These are phyloP conservation scores for Sisyra terminalis DNA, from an alignment of 2,888 invertebrate genomes.

Conservation along the genomic window DNA sequence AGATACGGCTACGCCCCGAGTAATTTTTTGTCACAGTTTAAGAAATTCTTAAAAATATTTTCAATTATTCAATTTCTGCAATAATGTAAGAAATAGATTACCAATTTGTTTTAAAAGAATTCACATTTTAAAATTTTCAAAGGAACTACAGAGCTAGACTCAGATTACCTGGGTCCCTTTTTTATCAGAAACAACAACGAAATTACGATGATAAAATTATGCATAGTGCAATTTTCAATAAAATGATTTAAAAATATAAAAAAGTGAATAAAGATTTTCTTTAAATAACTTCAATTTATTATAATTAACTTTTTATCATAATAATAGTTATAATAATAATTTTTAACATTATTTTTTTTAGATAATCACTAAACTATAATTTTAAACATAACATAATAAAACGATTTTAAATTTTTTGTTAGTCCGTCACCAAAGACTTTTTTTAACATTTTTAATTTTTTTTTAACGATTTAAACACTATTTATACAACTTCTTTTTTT, in stretches of 20 bases:
- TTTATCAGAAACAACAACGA: too few relatives aligned
- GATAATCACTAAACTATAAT: conserved; percentile 7
- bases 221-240: background rate
- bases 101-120: too few relatives aligned
- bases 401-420: conserved; percentile 16
- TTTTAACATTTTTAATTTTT: background rate
- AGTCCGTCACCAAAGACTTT: conserved; percentile 26
- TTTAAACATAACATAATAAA: conserved; percentile 2
- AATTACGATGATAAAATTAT: too few relatives aligned
- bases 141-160: too few relatives aligned
- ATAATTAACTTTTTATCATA: background rate
- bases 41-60: too few relatives aligned
- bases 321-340: conserved; percentile 2
- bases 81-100: too few relatives aligned
- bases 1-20: too few relatives aligned
- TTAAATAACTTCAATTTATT: background rate
- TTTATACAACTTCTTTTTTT: background rate
- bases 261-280: background rate
- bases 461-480: background rate
- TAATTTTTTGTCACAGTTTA: too few relatives aligned
- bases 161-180: too few relatives aligned
- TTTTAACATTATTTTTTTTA: conserved; percentile 4
- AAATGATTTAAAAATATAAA: conserved; percentile 1
- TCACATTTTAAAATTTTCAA: too few relatives aligned
- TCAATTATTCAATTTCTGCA: too few relatives aligned